Evolutionary conservation across 1,140 invertebrate species (phyloP), one percentile per base, ranked within the genome.

Genomic region (Mya arenaria): DNA sequence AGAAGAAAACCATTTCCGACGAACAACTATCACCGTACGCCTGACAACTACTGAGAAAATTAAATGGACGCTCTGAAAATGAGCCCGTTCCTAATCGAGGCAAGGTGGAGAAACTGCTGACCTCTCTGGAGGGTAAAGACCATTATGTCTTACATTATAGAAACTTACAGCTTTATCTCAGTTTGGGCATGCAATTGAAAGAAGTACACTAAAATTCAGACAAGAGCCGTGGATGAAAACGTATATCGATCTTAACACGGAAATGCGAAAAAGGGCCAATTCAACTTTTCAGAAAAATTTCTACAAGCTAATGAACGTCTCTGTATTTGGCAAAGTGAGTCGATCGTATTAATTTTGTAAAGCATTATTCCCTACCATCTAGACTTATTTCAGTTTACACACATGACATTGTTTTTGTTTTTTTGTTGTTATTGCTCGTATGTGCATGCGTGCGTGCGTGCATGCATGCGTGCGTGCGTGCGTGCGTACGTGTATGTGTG

Each of bases 211-310:
- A 37, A 48, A 44, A n/a, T 86, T 86, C 60, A 39, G 71, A 65
- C 74, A 86, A 63, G 48, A 10, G 36, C 37, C 62, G 17, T 86
- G 82, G 82, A 60, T 80, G 25, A 62, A 80, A 41, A 28, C 48
- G 44, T 82, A 86, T 71, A 86, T 87, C 37, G 69, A 83, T 28
- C 62, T 84, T 36, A 86, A 83, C 39, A 85, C 86, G 34, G 36
- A 89, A n/a, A 74, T 89, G 28, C 82, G 92, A 87, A 89, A 84
- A 71, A 62, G 83, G 60, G 90, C 93, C 23, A 90, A 75, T 34
- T 91, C 86, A 72, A 88, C 86, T 36, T 93, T 93, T 84, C 88
- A 91, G 83, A 91, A 93, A 86, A 89, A 93, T 66, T 89, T 92
- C n/a, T n/a, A n/a, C n/a, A n/a, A n/a, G n/a, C n/a, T n/a, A n/a